Base-by-base conservation (phyloP, 2,113 vertebrate species). In the Plecotus auritus region DNA sequence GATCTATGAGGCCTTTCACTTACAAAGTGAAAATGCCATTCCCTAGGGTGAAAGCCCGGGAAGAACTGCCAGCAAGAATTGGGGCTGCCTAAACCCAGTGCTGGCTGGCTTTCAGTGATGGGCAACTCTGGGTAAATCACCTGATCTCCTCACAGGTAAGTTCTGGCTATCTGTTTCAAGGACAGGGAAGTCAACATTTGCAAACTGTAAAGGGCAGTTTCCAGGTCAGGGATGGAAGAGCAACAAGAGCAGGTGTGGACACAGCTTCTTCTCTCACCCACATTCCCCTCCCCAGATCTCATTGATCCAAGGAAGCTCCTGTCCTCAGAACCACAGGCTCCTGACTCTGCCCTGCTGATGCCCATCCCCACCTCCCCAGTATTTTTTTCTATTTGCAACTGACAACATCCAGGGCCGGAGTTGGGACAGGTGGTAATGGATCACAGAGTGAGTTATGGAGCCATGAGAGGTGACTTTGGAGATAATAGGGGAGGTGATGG, bases 361-460 rank as follows among this genome's bases (percentile, higher is more conserved):
- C 12, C 20, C 49, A 56, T 56, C 11, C 9, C 22, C 26, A 26
- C 35, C 93, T 30, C 26, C 42, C 42, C 28, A 30, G 61, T 22
- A 56, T 13, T 4, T 28, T 40, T 72, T 85, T 91, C 97, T 95
- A 88, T 97, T 98, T 98, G 78, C 2, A 32, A 80, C 61, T 95
- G 93, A 85, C 94, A 74, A 42, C 95, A 97, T 95, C 87, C 95
- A 97, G 86, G 59, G 88, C 90, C 6, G 1, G 96, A 93, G 73
- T 35, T 85, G 94, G 17, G 85, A 20, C 1, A 42, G 95, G 86
- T 59, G 78, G 85, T 97, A 97, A 98, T 98, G 94, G 97, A 98
- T 97, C 98, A 95, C 98, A 98, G 84, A 89, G 40, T 98, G 98
- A 98, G 72, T 97, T 97, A 97, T 97, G 85, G 74, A 80, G 96